These are phyloP conservation scores for Amazona vittata DNA, from an alignment of 2,113 vertebrate genomes.

Conservation along the genomic window DNA sequence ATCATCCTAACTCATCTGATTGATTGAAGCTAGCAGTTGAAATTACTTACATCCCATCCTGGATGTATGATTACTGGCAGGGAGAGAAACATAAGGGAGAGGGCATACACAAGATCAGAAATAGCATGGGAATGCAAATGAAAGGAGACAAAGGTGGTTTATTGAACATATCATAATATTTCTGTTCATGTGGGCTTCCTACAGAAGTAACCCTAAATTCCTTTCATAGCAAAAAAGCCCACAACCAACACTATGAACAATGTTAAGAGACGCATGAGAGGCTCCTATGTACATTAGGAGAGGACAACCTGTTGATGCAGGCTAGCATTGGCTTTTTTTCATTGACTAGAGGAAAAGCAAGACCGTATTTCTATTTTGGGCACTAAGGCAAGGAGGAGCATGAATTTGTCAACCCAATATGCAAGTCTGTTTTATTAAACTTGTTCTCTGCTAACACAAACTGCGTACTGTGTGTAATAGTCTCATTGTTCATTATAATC, in stretches of 20 bases:
- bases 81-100: rapidly evolving
- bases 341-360: neutral
- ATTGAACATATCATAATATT: neutral
- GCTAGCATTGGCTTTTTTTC: neutral
- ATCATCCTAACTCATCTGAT: neutral
- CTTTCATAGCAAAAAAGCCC: neutral
- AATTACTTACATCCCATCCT: neutral
- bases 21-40: neutral
- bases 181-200: neutral
- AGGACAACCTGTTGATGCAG: neutral
- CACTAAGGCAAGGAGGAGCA: neutral
- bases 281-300: rapidly evolving
- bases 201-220: neutral
- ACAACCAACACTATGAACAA: neutral
- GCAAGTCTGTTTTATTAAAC: slow-evolving; percentile 19
- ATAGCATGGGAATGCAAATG: neutral
- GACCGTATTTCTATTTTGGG: rapidly evolving
- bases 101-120: neutral
- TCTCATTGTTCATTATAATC: neutral
- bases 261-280: neutral
- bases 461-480: neutral
- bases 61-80: neutral
- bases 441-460: neutral
- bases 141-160: neutral
- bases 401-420: neutral